Evolutionary conservation across 2,888 invertebrate genomes (phyloP).

Genomic region (Rhopalosiphum nymphaeae): DNA sequence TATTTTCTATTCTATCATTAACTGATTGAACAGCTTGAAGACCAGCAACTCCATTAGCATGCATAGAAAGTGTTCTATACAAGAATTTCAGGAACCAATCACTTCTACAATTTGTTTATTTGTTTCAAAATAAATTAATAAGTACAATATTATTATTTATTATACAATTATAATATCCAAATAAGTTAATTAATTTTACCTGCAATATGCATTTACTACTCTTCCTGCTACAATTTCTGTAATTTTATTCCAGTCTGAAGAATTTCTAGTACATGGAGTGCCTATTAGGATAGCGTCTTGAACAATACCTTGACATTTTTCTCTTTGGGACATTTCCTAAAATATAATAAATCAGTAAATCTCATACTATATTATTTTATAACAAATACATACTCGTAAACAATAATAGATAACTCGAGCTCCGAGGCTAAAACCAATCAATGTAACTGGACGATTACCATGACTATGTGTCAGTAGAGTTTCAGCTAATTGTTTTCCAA

Average conservation of each 20-base stretch:
- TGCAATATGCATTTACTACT: slow-evolving; percentile 78
- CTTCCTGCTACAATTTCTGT: slow-evolving; percentile 75
- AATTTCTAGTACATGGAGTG: slow-evolving; percentile 75
- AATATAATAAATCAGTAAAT: background rate
- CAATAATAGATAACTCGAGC: slow-evolving; percentile 79
- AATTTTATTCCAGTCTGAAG: slow-evolving; percentile 74
- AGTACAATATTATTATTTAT: background rate
- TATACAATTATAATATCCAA: background rate
- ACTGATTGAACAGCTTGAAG: slow-evolving; percentile 73
- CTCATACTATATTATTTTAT: background rate
- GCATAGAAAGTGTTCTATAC: slow-evolving; percentile 76
- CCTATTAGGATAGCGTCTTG: slow-evolving; percentile 78
- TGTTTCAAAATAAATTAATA: slow-evolving; percentile 12
- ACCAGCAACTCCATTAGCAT: slow-evolving; percentile 75
- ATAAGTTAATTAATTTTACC: slow-evolving; percentile 69
- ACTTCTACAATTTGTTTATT: slow-evolving; percentile 69
- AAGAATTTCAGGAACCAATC: slow-evolving; percentile 79
- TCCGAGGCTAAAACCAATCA: slow-evolving; percentile 78
- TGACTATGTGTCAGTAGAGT: slow-evolving; percentile 76
- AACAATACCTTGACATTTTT: slow-evolving; percentile 75
- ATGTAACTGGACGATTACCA: slow-evolving; percentile 77
- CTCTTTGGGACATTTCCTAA: slow-evolving; percentile 72
- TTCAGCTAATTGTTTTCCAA: slow-evolving; percentile 77
- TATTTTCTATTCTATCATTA: slow-evolving; percentile 74
- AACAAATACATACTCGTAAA: slow-evolving; percentile 71